Evolutionary conservation across 2,113 vertebrate species (phyloP).

Genomic region (Gallinago jamesoni): DNA sequence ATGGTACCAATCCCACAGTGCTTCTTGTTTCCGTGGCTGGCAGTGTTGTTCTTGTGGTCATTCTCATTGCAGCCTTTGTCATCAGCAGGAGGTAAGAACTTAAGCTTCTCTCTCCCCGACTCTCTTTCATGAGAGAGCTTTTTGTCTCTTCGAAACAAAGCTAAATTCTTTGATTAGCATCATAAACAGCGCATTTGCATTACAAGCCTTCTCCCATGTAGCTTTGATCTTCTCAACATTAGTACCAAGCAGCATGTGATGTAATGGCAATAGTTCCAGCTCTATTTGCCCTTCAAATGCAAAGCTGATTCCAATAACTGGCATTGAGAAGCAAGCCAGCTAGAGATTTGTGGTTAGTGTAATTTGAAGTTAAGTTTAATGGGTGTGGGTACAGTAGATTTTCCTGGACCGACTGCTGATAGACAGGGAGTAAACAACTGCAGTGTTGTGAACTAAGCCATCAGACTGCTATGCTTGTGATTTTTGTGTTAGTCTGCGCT

Average conservation of each 20-base stretch:
- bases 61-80: conserved; percentile 94
- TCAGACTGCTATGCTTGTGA: background rate
- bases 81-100: conserved; percentile 94
- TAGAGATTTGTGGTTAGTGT: conserved; percentile 43
- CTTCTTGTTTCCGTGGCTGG: conserved; percentile 92
- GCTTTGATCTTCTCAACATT: conserved; percentile 75
- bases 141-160: conserved; percentile 74
- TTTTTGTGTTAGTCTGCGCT: background rate
- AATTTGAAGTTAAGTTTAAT: conserved; percentile 53
- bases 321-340: conserved; percentile 27
- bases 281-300: conserved; percentile 69
- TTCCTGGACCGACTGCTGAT: conserved; percentile 34
- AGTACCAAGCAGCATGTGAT: conserved; percentile 61
- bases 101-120: conserved; percentile 35
- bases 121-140: conserved; percentile 66
- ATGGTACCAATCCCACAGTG: conserved; percentile 93
- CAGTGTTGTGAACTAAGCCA: background rate
- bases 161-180: conserved; percentile 78
- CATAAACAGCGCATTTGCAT: conserved; percentile 75
- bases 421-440: background rate
- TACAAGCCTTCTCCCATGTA: conserved; percentile 56
- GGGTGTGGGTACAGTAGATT: conserved; percentile 19
- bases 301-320: conserved; percentile 64
- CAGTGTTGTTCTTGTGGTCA: conserved; percentile 93
- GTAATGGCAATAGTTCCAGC: conserved; percentile 67